Base-by-base conservation (phyloP, 2,888 invertebrate genomes). In the Andrena trimmerana region DNA sequence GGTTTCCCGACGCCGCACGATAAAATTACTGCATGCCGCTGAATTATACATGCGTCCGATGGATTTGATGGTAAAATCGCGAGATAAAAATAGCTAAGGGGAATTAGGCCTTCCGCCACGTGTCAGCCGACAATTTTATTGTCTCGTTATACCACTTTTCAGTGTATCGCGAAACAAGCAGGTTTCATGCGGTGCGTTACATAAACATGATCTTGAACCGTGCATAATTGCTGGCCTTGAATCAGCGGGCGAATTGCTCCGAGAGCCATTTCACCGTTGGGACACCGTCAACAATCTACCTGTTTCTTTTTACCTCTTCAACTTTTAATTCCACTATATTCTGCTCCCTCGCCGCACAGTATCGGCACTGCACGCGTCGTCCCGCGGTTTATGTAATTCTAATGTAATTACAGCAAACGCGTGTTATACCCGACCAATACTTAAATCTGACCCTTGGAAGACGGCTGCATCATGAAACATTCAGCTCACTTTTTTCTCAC, bases 171-270 rank as follows among this genome's bases (percentile, higher is more conserved):
- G 29, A 48, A 50, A 31, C 16, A 8, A 31, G 8, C 48, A 20
- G 60, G 31, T 50, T 48, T 16, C 6, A 52, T 31, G 16, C 29
- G 20, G 16, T n/a, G 20, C 16, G 50, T 75, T 69, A 52, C n/a
- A 10, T 67, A 60, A 74, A 62, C 5, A 10, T n/a, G 29, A 69
- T 29, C 50, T 62, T 52, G 52, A 52, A 31, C 20, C 16, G 10
- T 13, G 16, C 20, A 42, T 36, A 69, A 75, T 52, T 13, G 42
- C 33, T 31, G 20, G 5, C 63, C 63, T 63, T 76, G 63, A n/a
- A 57, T 63, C 16, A 6, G 5, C 20, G 27, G 29, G 7, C 8
- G 36, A 13, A 60, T 68, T 27, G 10, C 13, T 50, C 20, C 27
- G 2, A 8, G 13, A 16, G 42, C 7, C 16, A 48, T 59, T 48